Percentiles rank a stretch among this genome's conserved stretches.
These are phyloP conservation scores for Peromyscus polionotus DNA, from an alignment of 2,113 vertebrate species.

Conservation along the genomic window DNA sequence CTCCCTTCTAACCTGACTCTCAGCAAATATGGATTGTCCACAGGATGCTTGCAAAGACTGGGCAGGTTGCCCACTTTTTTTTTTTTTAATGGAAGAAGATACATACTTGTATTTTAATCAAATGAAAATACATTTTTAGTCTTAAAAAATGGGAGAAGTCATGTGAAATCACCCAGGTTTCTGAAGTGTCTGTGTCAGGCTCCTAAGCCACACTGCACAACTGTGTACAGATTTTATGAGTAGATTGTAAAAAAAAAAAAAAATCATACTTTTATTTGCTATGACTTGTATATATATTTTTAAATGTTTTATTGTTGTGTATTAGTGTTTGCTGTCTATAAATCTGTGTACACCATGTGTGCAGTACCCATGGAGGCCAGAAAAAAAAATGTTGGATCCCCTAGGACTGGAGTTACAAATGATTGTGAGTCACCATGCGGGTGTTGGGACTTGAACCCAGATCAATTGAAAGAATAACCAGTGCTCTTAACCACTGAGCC, in stretches of 20 bases:
- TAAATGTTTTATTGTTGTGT: not conserved
- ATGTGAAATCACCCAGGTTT: not conserved
- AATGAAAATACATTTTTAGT: not conserved
- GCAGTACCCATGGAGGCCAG: not conserved
- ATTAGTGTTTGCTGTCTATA: not conserved
- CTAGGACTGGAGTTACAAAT: not conserved
- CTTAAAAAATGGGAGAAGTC: not conserved
- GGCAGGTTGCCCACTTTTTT: not conserved
- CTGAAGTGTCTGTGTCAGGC: not conserved
- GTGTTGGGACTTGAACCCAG: not conserved
- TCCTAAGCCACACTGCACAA: no score
- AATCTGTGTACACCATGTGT: not conserved
- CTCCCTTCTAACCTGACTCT: accelerated
- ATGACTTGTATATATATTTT: not conserved
- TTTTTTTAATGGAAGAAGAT: not conserved
- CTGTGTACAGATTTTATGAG: not conserved
- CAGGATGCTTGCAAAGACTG: not conserved
- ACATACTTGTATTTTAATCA: not conserved
- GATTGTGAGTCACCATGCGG: no score
- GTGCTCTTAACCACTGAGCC: not conserved
- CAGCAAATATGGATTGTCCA: no score
- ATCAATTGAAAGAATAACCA: not conserved
- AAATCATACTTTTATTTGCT: not conserved
- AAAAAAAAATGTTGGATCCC: not conserved
- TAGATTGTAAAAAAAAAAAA: not conserved